Base-by-base conservation (phyloP, 2,888 invertebrate genomes). In the Onchidella celtica region DNA sequence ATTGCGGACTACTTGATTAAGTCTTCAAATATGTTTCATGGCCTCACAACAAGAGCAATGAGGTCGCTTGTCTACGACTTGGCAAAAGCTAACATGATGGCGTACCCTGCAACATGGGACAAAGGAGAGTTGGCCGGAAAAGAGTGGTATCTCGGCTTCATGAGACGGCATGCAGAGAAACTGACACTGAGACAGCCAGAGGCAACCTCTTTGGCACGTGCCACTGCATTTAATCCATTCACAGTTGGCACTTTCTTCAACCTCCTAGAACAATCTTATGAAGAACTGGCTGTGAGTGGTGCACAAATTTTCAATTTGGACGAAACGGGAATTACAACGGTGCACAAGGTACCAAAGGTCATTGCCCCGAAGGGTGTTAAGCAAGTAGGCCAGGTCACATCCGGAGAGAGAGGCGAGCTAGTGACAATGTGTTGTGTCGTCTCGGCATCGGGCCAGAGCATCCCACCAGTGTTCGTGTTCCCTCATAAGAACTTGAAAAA, bases 311-410 rank as follows among this genome's bases (percentile, higher is more conserved):
- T 38, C 40, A 73, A 79, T 40, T 47, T 79, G 6, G 79, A 73
- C 40, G 79, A 79, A 36, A 24, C 63, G 9, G 73, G 79, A 29
- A 17, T 79, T 24, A 79, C 79, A 27, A 79, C 79, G 40, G 79
- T 73, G 17, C 72, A 79, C 34, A 32, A 59, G 17, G 61, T 61
- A 3, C 72, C 59, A 6, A 79, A 79, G 29, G 73, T 79, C 21
- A n/a, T 72, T 21, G 32, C 27, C 3, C 9, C 24, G n/a, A 79
- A 79, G 24, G 79, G 79, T n/a, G 6, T 3, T 3, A 82, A 83
- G 36, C 83, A 82, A 61, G 79, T 79, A 1, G 79, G 79, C 11
- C 75, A 73, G 38, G 75, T 83, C 24, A 79, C 84, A 3, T 73
- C 82, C 1, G 38, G 59, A 27, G 79, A 84, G 63, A 68, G 79